A percentile compares a stretch with the other conserved stretches of the same genome.
Conservation (phyloP, 2,797 vertebrate species). For the Lutjanus campechanus region DNA sequence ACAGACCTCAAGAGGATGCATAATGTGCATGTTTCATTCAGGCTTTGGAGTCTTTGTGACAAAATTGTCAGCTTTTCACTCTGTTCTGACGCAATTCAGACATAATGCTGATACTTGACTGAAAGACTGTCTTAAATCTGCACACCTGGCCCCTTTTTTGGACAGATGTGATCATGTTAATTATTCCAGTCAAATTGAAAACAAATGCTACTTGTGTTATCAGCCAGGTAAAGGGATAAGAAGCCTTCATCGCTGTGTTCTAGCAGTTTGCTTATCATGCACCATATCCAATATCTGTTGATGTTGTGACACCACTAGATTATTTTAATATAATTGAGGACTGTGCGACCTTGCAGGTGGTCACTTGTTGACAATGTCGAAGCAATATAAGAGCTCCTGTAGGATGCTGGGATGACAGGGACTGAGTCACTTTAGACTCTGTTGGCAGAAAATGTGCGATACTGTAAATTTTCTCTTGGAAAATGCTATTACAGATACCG, state of each 20-base stretch:
- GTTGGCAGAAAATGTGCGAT: slow-evolving; percentile 35
- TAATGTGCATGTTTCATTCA: slow-evolving; percentile 22
- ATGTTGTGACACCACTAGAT: slow-evolving; percentile 42
- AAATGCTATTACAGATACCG: slow-evolving; percentile 29
- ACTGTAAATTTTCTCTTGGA: slow-evolving; percentile 54
- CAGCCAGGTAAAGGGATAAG: slow-evolving; percentile 44
- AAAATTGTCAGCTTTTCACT: background rate
- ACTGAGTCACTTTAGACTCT: slow-evolving; percentile 29
- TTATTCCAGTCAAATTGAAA: slow-evolving; percentile 23
- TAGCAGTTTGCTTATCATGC: slow-evolving; percentile 67
- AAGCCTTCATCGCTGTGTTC: slow-evolving; percentile 65
- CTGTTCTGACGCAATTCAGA: slow-evolving; percentile 16
- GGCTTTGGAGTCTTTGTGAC: slow-evolving; percentile 34
- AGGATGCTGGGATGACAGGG: slow-evolving; percentile 35
- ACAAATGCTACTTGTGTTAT: slow-evolving; percentile 19
- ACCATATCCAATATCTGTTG: slow-evolving; percentile 36
- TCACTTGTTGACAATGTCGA: slow-evolving; percentile 38
- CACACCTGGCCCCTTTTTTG: no score
- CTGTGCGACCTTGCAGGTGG: slow-evolving; percentile 22
- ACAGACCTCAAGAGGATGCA: slow-evolving; percentile 2
- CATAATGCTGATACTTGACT: background rate
- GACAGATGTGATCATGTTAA: background rate
- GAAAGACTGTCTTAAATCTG: no score
- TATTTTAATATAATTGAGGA: slow-evolving; percentile 38
- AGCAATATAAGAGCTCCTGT: slow-evolving; percentile 57